A percentile compares a stretch with the other conserved stretches of the same genome.
Conservation (phyloP, 2,888 invertebrate genomes). For the Gasteruption jaculator region DNA sequence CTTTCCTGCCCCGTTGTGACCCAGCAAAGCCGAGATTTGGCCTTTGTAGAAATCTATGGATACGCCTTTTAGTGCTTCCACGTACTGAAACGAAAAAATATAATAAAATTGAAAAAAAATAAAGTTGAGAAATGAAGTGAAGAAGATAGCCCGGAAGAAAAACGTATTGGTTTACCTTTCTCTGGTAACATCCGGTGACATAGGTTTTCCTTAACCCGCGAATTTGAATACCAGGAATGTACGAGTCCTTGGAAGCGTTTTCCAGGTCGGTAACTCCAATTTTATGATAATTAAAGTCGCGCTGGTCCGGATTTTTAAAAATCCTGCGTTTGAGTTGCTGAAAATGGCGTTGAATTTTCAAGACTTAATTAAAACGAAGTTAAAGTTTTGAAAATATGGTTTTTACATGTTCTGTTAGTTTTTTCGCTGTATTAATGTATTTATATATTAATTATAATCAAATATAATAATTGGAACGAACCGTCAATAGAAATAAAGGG, state of each 20-base stretch:
- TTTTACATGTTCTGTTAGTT: no score
- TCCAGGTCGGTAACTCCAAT: slow-evolving; percentile 45
- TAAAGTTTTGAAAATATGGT: slow-evolving; percentile 7
- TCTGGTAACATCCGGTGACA: slow-evolving; percentile 31
- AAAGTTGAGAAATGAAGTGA: no score
- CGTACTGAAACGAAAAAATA: no score
- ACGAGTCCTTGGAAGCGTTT: slow-evolving; percentile 31
- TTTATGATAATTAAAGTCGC: slow-evolving; percentile 32
- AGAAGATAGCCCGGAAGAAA: no score
- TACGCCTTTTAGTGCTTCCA: slow-evolving; percentile 43
- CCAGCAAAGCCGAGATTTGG: slow-evolving; percentile 83
- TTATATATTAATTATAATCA: no score
- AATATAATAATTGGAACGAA: no score
- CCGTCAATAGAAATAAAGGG: slow-evolving; percentile 67
- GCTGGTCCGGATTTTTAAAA: slow-evolving; percentile 31
- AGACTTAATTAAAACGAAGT: slow-evolving; percentile 1
- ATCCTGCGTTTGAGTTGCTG: slow-evolving; percentile 26
- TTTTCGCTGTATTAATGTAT: no score
- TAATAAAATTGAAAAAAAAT: no score
- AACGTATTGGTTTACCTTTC: slow-evolving; percentile 32
- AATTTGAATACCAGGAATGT: slow-evolving; percentile 52
- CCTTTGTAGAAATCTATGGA: slow-evolving; percentile 67
- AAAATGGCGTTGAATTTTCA: neutral
- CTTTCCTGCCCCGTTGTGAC: slow-evolving; percentile 89
- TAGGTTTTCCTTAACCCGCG: slow-evolving; percentile 53